These are phyloP conservation scores for Arothron firmamentum DNA, from an alignment of 2,113 vertebrate genomes.

Conservation along the genomic window DNA sequence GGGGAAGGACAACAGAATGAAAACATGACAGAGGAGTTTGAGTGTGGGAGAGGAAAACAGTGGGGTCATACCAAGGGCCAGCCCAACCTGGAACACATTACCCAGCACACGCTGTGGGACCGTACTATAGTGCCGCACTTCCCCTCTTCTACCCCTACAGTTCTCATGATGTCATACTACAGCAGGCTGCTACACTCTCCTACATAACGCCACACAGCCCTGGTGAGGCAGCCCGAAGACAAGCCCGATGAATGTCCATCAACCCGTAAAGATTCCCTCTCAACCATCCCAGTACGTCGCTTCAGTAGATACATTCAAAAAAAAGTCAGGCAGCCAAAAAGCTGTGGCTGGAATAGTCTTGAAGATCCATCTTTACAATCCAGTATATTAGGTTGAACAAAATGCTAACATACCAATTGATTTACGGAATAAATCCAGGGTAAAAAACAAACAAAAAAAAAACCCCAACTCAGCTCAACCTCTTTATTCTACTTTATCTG, in stretches of 20 bases:
- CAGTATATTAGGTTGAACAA: too few relatives aligned
- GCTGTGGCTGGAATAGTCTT: not conserved
- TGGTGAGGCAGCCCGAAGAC: conserved; percentile 36
- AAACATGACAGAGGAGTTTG: conserved; percentile 1
- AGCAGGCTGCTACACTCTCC: conserved; percentile 21
- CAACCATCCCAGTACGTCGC: conserved; percentile 2
- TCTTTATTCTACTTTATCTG: not conserved
- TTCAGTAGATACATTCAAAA: not conserved
- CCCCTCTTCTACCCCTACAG: conserved; percentile 37
- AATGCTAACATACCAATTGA: too few relatives aligned
- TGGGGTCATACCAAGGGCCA: conserved; percentile 41
- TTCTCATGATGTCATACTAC: conserved; percentile 72
- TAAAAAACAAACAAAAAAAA: too few relatives aligned
- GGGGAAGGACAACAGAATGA: not conserved
- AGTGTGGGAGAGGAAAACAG: conserved; percentile 13
- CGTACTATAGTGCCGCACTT: conserved; percentile 22
- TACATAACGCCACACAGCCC: conserved; percentile 30
- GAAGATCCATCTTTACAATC: not conserved
- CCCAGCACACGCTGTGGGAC: conserved; percentile 42
- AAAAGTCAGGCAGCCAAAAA: not conserved
- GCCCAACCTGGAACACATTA: conserved; percentile 72
- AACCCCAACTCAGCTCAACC: too few relatives aligned
- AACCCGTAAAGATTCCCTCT: conserved; percentile 13
- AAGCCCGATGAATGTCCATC: conserved; percentile 46
- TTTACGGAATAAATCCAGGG: too few relatives aligned